Evolutionary conservation across 2,113 vertebrate species (phyloP), one percentile per base, ranked within the genome.

Genomic region (Formicarius rufipectus): DNA sequence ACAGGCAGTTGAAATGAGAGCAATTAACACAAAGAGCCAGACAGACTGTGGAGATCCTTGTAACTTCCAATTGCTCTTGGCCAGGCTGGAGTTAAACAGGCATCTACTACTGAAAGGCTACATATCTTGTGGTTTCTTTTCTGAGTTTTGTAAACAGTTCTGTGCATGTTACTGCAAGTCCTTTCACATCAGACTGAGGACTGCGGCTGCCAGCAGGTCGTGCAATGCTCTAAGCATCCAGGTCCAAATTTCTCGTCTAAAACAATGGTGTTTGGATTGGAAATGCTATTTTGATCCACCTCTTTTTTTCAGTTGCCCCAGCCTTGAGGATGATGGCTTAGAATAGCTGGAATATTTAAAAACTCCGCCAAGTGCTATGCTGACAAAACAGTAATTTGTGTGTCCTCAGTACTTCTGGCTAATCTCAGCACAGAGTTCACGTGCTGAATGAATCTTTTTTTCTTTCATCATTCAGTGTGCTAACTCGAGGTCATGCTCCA

Each of bases 401-500:
- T 49, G 78, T 92, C 79, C 63, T 77, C 79, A 49, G 69, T 93
- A 82, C 55, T 92, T 90, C 90, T 93, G 96, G 93, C 47, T 96
- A 93, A 94, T 94, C 89, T 96, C 94, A 84, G 84, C 55, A 14
- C 18, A 77, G 92, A 64, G 66, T 94, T 96, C 96, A 96, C 59
- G 74, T 80, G 84, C 94, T 96, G 96, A 97, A 97, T 95, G 90
- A 81, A 89, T 91, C 92, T 93, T 81, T 78, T 87, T 95, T 96
- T 80, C 95, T 96, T 87, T 96, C 90, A 91, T 97, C 94, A 80
- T 95, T 94, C 96, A 91, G 2, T 68, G 56, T 92, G 95, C 95
- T 96, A 95, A 95, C 94, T 95, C 2, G 81, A 95, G 97, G 97
- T 97, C 94, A 95, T 85, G 93, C 94, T 96, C 92, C 58, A 66